Conservation (phyloP, 2,888 invertebrate genomes). For the Actias luna region DNA sequence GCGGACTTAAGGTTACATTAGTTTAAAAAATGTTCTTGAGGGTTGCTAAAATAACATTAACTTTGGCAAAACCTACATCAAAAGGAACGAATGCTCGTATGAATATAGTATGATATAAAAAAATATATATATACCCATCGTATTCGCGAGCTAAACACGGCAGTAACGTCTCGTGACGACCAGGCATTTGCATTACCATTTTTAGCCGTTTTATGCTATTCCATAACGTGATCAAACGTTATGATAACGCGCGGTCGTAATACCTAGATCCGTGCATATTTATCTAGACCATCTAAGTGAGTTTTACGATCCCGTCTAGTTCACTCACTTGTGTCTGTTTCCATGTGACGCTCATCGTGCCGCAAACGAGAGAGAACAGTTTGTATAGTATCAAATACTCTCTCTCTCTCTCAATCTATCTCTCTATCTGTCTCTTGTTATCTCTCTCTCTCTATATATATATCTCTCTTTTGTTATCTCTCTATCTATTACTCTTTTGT, state of each 20-base stretch:
- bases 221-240: not conserved
- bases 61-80: no score
- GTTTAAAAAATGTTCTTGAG: no score
- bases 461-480: no score
- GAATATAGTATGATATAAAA: no score
- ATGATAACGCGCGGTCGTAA: constrained; percentile 6
- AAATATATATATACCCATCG: not conserved
- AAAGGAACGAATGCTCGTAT: no score
- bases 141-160: not conserved
- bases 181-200: not conserved
- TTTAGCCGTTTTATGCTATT: not conserved
- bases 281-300: constrained; percentile 9
- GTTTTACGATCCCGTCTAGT: constrained; percentile 4
- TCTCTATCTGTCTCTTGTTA: no score
- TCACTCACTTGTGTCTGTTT: constrained; percentile 1
- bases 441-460: no score
- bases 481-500: no score
- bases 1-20: no score
- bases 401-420: no score
- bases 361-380: not conserved
- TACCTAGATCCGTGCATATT: not conserved
- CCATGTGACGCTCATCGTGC: not conserved
- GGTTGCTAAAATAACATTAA: no score
- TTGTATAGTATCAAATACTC: not conserved
- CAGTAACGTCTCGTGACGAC: not conserved